Percentiles rank a stretch among this genome's conserved stretches.
Evolutionary conservation across 2,113 vertebrate species (phyloP).

Genomic region (Numida meleagris): DNA sequence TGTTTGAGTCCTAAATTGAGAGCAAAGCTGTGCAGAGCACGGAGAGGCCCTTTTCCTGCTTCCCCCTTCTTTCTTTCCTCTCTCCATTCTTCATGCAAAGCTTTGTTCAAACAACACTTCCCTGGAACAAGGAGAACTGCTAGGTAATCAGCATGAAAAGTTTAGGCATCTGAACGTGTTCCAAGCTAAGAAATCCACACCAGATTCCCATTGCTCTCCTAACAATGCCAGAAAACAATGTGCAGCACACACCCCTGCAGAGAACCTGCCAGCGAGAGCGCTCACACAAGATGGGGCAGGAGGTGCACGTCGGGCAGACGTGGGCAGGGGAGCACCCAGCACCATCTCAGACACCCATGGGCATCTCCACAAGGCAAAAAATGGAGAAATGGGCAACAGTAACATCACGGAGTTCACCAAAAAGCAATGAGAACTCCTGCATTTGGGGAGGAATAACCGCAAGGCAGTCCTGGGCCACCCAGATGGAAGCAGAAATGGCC

Average conservation of each 20-base stretch:
- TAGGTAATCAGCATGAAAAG: background rate
- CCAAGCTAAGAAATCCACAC: background rate
- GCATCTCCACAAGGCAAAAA: background rate
- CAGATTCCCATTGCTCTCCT: background rate
- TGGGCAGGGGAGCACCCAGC: background rate
- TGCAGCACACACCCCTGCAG: background rate
- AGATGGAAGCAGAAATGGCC: background rate
- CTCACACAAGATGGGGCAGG: background rate
- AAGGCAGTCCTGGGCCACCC: background rate
- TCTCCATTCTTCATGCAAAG: slow-evolving; percentile 31
- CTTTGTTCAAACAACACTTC: background rate
- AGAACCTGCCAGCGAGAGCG: fast-evolving
- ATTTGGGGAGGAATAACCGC: background rate
- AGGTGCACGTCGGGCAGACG: background rate
- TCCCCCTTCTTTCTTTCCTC: slow-evolving; percentile 17
- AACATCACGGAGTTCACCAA: background rate
- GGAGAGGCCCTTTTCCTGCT: background rate
- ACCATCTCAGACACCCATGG: fast-evolving
- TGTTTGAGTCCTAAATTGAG: background rate
- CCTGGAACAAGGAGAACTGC: background rate
- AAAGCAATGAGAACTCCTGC: background rate
- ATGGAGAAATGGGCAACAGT: background rate
- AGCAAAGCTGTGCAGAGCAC: background rate
- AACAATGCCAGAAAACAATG: background rate
- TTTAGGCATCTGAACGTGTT: background rate